A percentile compares a stretch with the other conserved stretches of the same genome.
These are phyloP conservation scores for Acanthochromis polyacanthus DNA, from an alignment of 2,113 vertebrate species.

Conservation along the genomic window DNA sequence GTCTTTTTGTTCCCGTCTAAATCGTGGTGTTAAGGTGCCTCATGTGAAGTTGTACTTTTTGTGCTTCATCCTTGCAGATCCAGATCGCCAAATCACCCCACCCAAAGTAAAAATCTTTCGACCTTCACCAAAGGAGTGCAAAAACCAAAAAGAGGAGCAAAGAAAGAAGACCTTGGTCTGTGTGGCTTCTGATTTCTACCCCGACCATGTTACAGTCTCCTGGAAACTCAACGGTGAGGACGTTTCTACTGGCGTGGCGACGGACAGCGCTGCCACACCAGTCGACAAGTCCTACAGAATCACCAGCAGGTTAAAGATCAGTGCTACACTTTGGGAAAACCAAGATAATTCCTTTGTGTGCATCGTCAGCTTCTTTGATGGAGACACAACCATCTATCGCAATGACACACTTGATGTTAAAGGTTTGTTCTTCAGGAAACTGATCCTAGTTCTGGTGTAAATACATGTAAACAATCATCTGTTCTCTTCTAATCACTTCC, in stretches of 20 bases:
- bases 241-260: slow-evolving; percentile 67
- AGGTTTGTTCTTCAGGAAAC: slow-evolving; percentile 5
- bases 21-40: too few relatives aligned
- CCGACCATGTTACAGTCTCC: slow-evolving; percentile 87
- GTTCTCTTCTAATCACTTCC: not conserved
- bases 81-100: accelerated
- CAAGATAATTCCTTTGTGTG: slow-evolving; percentile 80
- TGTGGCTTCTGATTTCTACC: slow-evolving; percentile 88
- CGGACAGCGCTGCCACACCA: slow-evolving; percentile 71
- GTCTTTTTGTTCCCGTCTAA: too few relatives aligned
- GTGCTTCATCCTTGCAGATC: slow-evolving; percentile 27
- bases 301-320: slow-evolving; percentile 89
- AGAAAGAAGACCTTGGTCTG: slow-evolving; percentile 89
- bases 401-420: accelerated
- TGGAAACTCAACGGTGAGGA: slow-evolving; percentile 79
- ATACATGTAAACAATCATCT: not conserved
- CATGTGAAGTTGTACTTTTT: not conserved
- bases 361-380: slow-evolving; percentile 75
- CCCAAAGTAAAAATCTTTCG: slow-evolving; percentile 83
- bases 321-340: slow-evolving; percentile 72
- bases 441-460: not conserved
- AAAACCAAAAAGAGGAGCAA: accelerated
- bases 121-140: slow-evolving; percentile 84
- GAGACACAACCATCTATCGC: accelerated
- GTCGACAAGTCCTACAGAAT: slow-evolving; percentile 65